These are phyloP conservation scores for Anableps anableps DNA, from an alignment of 2,797 vertebrate species.

Conservation along the genomic window DNA sequence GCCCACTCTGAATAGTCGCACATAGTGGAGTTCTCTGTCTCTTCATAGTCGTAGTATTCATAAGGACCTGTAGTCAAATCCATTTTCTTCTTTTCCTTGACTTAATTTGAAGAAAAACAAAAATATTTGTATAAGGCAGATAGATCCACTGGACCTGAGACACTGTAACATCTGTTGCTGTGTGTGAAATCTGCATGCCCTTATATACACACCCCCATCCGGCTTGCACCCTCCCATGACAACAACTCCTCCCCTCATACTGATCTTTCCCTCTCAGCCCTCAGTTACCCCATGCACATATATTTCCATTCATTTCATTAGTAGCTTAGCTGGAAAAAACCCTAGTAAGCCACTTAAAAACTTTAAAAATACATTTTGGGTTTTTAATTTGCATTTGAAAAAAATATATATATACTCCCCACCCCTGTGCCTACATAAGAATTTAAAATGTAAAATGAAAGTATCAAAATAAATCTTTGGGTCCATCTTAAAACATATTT, in stretches of 20 bases:
- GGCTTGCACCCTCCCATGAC: conserved; percentile 50
- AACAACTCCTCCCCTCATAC: conserved; percentile 31
- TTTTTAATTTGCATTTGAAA: neutral
- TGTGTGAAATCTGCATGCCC: conserved; percentile 47
- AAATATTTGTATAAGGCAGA: neutral
- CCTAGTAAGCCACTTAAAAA: neutral
- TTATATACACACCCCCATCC: conserved; percentile 69
- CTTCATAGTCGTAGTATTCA: conserved; percentile 75
- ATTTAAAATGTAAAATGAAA: neutral
- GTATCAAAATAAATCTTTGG: neutral
- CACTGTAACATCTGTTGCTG: conserved; percentile 57
- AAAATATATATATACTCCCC: neutral
- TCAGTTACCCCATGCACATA: conserved; percentile 29
- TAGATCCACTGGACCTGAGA: conserved; percentile 37
- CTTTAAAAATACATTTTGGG: neutral
- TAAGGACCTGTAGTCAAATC: conserved; percentile 21
- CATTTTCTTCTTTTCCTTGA: conserved; percentile 38
- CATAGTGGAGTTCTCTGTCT: conserved; percentile 66
- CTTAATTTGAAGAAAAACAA: neutral
- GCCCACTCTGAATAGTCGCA: conserved; percentile 85
- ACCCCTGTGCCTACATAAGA: neutral
- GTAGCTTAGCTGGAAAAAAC: neutral
- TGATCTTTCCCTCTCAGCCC: conserved; percentile 36
- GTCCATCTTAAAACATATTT: neutral
- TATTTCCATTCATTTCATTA: conserved; percentile 26